A percentile compares a stretch with the other conserved stretches of the same genome.
phyloP scores from a whole-genome alignment of 2,113 vertebrate genomes.

The Pao palembangensis region DNA sequence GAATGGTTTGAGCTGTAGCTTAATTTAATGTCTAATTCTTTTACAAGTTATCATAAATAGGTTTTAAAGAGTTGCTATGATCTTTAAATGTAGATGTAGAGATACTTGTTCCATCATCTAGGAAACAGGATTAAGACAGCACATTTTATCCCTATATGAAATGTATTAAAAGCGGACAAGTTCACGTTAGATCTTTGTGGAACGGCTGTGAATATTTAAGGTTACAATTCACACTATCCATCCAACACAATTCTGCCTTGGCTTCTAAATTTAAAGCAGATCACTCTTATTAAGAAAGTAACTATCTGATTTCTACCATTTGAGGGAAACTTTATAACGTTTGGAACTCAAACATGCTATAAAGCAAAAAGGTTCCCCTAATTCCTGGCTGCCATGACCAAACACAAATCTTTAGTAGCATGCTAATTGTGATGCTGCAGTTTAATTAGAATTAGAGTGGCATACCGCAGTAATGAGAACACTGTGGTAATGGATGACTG shows the following conservation, averaged over 20 bases:
- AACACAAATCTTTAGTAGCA: constrained; percentile 41
- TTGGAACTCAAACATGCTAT: constrained; percentile 25
- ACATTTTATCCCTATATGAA: background rate
- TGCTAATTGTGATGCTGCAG: constrained; percentile 52
- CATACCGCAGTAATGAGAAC: constrained; percentile 61
- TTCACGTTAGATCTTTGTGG: background rate
- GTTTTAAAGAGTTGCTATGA: no score
- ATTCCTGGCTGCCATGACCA: constrained; percentile 33
- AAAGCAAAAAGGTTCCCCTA: constrained; percentile 15
- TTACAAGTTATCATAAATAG: no score
- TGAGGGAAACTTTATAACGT: constrained; percentile 21
- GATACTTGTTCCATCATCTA: no score
- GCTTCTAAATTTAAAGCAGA: background rate
- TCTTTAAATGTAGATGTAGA: no score
- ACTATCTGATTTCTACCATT: constrained; percentile 2
- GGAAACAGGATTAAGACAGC: no score
- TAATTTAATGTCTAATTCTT: no score
- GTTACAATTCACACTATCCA: background rate
- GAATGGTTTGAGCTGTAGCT: no score
- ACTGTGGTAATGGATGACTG: constrained; percentile 52
- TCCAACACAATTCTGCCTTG: background rate
- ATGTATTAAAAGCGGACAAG: background rate
- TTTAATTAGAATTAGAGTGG: constrained; percentile 58
- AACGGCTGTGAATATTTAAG: background rate
- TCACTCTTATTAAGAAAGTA: constrained; percentile 1